Evolutionary conservation across 2,797 vertebrate species (phyloP), one percentile per base, ranked within the genome.

Genomic region (Lycodopsis pacificus): DNA sequence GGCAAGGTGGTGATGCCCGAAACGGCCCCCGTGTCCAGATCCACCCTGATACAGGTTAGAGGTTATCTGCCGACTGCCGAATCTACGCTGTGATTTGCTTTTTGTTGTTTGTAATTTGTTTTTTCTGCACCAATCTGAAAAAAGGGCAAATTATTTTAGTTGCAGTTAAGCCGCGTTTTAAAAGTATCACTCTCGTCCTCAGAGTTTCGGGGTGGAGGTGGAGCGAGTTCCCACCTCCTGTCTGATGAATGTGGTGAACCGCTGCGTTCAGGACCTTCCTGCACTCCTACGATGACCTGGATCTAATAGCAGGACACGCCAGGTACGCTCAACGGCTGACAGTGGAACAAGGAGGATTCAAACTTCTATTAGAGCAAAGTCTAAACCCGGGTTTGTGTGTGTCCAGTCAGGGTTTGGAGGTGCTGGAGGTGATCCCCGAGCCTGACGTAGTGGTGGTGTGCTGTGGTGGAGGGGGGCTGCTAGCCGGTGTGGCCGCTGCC

Each of bases 1-100:
- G 95, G 95, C 34, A 96, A 95, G 78, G 95, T 96, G 80, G 94
- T 96, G 67, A 96, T 96, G 95, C 94, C 95, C 0, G 94, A 96
- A 74, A 95, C 92, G 0, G 93, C 95, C n/a, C 95, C 96, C 0
- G 42, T 82, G n/a, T 95, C 94, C 79, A 94, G 94, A 81, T 90
- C 94, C 25, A 25, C 75, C 66, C 88, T 95, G n/a, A 95, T 96
- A 81, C 87, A 95, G 90, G 95, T 95, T 44, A 85, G 86, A 83
- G 17, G 49, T 71, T 17, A 63, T 30, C 5, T 13, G 17, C 11
- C 25, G 32, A 11, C 56, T 11, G 30, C 34, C 25, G 25, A 25
- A 25, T 19, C 19, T 2, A 34, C 22, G 12, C 46, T 13, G 20
- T 65, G 20, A 49, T 51, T 51, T 22, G 1, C 7, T n/a, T 12